Evolutionary conservation across 2,888 invertebrate genomes (phyloP).

Genomic region (Nipponacmea schrenckii): DNA sequence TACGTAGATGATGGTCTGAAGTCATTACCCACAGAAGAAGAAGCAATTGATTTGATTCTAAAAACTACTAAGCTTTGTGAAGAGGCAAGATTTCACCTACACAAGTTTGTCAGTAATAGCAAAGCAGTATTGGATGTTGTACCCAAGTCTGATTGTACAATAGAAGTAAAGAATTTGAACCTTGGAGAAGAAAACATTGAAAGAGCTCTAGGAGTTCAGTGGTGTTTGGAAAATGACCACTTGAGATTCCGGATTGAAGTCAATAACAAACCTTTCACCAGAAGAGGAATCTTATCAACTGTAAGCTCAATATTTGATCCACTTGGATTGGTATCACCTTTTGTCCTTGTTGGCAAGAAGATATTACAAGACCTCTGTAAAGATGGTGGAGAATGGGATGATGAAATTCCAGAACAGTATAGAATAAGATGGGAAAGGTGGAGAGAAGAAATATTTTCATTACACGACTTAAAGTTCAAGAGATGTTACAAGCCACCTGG

Average conservation of each 20-base stretch:
- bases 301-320: conserved; percentile 12
- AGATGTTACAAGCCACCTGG: not conserved
- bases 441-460: conserved; percentile 2
- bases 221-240: conserved; percentile 23
- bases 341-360: conserved; percentile 4
- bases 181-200: conserved; percentile 11
- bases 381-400: conserved; percentile 14
- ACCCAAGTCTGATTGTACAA: conserved; percentile 11
- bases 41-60: conserved; percentile 14
- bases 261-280: conserved; percentile 12
- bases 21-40: conserved; percentile 18
- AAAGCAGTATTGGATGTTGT: conserved; percentile 17
- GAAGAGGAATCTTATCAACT: conserved; percentile 2
- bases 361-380: conserved; percentile 11
- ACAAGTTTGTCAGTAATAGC: conserved; percentile 21
- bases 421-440: conserved; percentile 10
- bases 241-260: conserved; percentile 21
- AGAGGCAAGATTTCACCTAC: conserved; percentile 18
- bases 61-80: conserved; percentile 14
- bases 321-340: conserved; percentile 15
- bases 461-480: not conserved
- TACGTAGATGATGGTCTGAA: conserved; percentile 30
- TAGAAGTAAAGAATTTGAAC: conserved; percentile 2
- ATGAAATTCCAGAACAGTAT: not conserved
- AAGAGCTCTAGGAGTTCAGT: conserved; percentile 28